These are phyloP conservation scores for Musca vetustissima DNA, from an alignment of 1,140 invertebrate species.

Conservation along the genomic window DNA sequence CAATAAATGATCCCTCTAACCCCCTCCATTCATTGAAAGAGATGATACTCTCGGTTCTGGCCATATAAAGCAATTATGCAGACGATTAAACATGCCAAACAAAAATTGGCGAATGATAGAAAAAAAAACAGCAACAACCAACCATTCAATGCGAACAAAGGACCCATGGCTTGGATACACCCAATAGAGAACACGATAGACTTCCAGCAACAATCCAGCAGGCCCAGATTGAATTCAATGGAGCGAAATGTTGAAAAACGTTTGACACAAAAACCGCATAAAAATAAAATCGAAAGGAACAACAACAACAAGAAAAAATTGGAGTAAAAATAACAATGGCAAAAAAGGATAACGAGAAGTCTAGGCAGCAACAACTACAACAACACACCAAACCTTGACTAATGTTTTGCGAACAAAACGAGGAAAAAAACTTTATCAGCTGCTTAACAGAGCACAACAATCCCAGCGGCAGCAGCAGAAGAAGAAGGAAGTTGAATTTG, in stretches of 20 bases:
- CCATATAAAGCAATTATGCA: slow-evolving; percentile 45
- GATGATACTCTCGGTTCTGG: slow-evolving; percentile 28
- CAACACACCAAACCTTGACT: background rate
- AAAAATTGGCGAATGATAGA: background rate
- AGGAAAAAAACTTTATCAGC: slow-evolving; percentile 20
- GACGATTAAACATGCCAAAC: slow-evolving; percentile 47
- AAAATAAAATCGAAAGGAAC: slow-evolving; percentile 8
- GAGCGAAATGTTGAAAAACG: slow-evolving; percentile 5
- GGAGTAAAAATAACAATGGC: slow-evolving; percentile 15
- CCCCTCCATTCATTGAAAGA: background rate
- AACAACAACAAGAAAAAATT: background rate
- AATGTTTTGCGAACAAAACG: background rate
- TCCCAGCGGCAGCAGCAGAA: too few species aligned
- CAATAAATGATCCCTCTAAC: slow-evolving; percentile 1
- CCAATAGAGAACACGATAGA: background rate
- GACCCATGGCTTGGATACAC: background rate
- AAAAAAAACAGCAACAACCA: background rate
- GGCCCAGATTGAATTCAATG: slow-evolving; percentile 6
- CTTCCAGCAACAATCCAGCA: background rate
- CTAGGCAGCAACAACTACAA: background rate
- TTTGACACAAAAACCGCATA: slow-evolving; percentile 23
- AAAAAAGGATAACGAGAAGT: slow-evolving; percentile 16
- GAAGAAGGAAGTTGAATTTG: too few species aligned
- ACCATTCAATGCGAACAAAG: slow-evolving; percentile 2
- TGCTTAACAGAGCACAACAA: slow-evolving; percentile 18